Percentiles rank a stretch among this genome's conserved stretches.
Conservation (phyloP, 2,888 invertebrate species). For the Panzeria rudis region DNA sequence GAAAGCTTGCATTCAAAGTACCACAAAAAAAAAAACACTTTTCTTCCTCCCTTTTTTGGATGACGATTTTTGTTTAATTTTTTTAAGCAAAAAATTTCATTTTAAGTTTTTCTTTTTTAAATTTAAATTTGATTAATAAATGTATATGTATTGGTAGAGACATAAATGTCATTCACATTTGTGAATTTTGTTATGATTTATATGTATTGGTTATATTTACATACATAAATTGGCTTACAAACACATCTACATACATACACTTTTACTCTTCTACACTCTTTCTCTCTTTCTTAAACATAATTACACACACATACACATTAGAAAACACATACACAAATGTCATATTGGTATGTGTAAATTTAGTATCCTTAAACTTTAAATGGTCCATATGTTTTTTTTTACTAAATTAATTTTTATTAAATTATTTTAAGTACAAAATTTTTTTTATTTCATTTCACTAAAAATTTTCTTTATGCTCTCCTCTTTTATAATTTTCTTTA, state of each 20-base stretch:
- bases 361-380: conserved; percentile 63
- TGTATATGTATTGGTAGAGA: conserved; percentile 35
- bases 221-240: conserved; percentile 27
- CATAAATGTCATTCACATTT: conserved; percentile 67
- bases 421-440: conserved; percentile 29
- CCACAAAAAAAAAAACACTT: conserved; percentile 13
- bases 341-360: conserved; percentile 38
- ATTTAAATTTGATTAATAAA: conserved; percentile 49
- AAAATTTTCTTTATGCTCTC: conserved; percentile 27
- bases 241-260: conserved; percentile 15
- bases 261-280: conserved; percentile 42
- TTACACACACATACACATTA: conserved; percentile 28
- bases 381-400: conserved; percentile 64
- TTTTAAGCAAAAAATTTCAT: conserved; percentile 18
- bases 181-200: conserved; percentile 64
- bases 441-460: conserved; percentile 39
- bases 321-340: conserved; percentile 32
- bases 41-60: conserved; percentile 37
- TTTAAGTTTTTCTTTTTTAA: conserved; percentile 48
- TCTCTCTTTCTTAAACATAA: conserved; percentile 31
- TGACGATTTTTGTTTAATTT: background rate
- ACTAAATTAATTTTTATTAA: background rate
- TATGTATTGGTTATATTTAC: conserved; percentile 38
- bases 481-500: conserved; percentile 30
- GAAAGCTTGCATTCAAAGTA: background rate